These are phyloP conservation scores for Lordiphosa fenestrarum DNA, from an alignment of 2,888 invertebrate species.

Conservation along the genomic window DNA sequence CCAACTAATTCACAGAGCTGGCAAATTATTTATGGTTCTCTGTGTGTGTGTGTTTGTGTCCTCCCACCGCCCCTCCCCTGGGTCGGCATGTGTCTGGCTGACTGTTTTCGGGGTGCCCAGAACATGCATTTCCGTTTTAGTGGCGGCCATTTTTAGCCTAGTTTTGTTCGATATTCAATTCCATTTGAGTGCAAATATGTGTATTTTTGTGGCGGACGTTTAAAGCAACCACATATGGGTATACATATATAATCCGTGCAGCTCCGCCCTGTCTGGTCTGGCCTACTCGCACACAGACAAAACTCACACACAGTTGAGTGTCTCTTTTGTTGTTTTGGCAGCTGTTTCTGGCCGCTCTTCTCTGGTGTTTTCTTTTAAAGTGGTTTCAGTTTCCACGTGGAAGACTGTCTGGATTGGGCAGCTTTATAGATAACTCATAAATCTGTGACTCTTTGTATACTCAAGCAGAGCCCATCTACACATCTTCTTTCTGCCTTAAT, in stretches of 20 bases:
- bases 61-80: too few relatives aligned
- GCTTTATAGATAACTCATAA: too few relatives aligned
- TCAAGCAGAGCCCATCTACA: too few relatives aligned
- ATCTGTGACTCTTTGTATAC: too few relatives aligned
- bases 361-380: conserved; percentile 26
- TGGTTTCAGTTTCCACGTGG: not conserved
- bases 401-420: too few relatives aligned
- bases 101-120: not conserved
- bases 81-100: too few relatives aligned
- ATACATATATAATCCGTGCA: not conserved
- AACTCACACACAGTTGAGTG: not conserved
- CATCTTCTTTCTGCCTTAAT: too few relatives aligned
- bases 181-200: conserved; percentile 71
- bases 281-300: conserved; percentile 23
- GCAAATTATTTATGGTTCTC: conserved; percentile 48
- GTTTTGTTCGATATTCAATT: conserved; percentile 54
- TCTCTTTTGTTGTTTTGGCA: conserved; percentile 16
- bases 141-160: conserved; percentile 25
- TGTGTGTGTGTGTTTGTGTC: not conserved
- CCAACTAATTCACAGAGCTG: conserved; percentile 43
- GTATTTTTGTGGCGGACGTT: conserved; percentile 32
- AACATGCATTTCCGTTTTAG: conserved; percentile 29
- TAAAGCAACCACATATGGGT: conserved; percentile 34
- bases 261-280: conserved; percentile 15
- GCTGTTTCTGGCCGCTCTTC: conserved; percentile 20